Evolutionary conservation across 2,113 vertebrate genomes (phyloP).

Genomic region (Haemorhous mexicanus): DNA sequence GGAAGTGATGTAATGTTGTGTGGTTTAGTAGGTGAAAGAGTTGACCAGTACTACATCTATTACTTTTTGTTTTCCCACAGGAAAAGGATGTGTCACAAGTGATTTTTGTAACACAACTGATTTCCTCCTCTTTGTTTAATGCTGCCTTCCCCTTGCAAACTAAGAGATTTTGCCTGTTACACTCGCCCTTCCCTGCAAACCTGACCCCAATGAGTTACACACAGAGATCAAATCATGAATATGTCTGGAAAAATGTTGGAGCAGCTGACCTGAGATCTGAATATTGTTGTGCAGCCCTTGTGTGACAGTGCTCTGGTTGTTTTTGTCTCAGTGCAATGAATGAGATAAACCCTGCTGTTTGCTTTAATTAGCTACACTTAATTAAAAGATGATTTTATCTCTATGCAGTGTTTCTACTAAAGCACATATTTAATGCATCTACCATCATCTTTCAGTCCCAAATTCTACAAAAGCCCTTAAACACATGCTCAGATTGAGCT

Average conservation of each 20-base stretch:
- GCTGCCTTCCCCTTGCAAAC: not conserved
- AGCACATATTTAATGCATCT: not conserved
- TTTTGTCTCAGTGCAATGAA: not conserved
- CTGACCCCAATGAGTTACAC: not conserved
- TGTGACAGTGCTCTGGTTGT: not conserved
- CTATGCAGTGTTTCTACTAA: not conserved
- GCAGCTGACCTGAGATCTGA: not conserved
- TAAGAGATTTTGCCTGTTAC: not conserved
- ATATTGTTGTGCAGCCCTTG: not conserved
- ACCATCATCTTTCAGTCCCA: not conserved
- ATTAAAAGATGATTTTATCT: slow-evolving; percentile 5
- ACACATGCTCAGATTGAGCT: not conserved
- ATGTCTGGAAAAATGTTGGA: not conserved
- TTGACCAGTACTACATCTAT: not conserved
- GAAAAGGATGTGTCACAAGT: not conserved
- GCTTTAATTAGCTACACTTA: not conserved
- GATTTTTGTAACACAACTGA: not conserved
- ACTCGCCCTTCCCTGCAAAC: not conserved
- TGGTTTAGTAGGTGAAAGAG: not conserved
- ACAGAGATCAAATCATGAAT: not conserved
- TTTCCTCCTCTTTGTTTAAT: not conserved
- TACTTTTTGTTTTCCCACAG: not conserved
- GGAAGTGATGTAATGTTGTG: not conserved
- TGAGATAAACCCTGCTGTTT: not conserved
- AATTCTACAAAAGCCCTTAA: not conserved